Percentiles rank a stretch among this genome's conserved stretches.
Conservation (phyloP, 2,113 vertebrate genomes). For the Rhagologus leucostigma region DNA sequence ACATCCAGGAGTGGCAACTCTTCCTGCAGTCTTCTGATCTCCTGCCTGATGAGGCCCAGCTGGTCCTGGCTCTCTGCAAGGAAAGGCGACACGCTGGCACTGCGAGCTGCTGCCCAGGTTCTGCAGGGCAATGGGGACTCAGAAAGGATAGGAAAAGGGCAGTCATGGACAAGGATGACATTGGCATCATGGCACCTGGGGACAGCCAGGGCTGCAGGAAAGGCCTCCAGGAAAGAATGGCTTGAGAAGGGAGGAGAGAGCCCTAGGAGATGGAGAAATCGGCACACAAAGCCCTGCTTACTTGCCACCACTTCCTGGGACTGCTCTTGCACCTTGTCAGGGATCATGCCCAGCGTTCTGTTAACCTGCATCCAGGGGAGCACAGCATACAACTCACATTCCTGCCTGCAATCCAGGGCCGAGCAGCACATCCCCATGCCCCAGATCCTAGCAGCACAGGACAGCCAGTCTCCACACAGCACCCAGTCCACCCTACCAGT, state of each 20-base stretch:
- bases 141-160: not conserved
- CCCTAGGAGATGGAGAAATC: not conserved
- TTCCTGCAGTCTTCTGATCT: conserved; percentile 44
- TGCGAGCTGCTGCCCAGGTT: not conserved
- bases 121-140: not conserved
- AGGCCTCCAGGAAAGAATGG: not conserved
- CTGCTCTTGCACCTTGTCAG: conserved; percentile 65
- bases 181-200: not conserved
- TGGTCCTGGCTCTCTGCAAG: conserved; percentile 60
- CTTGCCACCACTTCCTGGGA: conserved; percentile 65
- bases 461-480: not conserved
- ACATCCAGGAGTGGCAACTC: not conserved
- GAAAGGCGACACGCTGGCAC: not conserved
- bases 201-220: not conserved
- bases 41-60: conserved; percentile 43
- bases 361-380: conserved; percentile 56
- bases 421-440: not conserved
- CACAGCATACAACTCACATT: not conserved
- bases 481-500: not conserved
- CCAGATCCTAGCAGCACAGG: not conserved
- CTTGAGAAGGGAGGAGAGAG: not conserved
- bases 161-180: not conserved
- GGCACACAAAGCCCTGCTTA: conserved; percentile 56
- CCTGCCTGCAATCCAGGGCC: not conserved
- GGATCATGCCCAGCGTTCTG: conserved; percentile 34